These are phyloP conservation scores for Mystacornis crossleyi DNA, from an alignment of 2,113 vertebrate species.

Conservation along the genomic window DNA sequence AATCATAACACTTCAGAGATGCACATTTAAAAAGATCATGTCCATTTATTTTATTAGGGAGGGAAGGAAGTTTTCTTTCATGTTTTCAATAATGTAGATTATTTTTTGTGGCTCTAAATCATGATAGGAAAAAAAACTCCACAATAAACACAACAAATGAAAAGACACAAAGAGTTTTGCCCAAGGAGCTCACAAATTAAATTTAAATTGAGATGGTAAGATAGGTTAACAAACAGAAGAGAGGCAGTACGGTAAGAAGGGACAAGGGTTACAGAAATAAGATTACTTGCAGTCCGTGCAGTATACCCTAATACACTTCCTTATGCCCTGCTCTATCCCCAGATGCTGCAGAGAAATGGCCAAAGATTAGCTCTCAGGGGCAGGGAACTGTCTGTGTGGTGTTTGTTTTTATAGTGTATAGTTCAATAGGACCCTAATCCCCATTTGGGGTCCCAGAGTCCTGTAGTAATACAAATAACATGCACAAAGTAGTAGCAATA, in stretches of 20 bases:
- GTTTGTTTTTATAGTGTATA: not conserved
- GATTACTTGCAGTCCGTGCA: not conserved
- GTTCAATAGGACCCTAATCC: not conserved
- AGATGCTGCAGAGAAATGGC: not conserved
- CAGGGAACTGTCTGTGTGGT: not conserved
- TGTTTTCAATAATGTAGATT: constrained; percentile 20
- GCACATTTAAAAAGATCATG: not conserved
- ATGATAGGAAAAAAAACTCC: not conserved
- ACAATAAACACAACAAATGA: not conserved
- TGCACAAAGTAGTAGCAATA: not conserved
- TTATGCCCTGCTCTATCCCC: not conserved
- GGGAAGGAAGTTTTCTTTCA: not conserved
- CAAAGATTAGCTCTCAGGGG: not conserved
- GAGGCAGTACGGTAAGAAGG: not conserved
- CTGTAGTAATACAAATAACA: not conserved
- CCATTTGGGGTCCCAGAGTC: not conserved
- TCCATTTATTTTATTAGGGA: not conserved
- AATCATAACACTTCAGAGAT: not conserved
- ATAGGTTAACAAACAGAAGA: not conserved
- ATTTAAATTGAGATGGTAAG: not conserved
- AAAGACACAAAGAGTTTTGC: not conserved
- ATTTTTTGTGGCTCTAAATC: not conserved
- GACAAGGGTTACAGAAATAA: not conserved
- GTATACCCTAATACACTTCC: not conserved
- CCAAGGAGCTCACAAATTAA: not conserved